Base-by-base conservation (phyloP, 2,113 vertebrate species). In the Psophia crepitans region DNA sequence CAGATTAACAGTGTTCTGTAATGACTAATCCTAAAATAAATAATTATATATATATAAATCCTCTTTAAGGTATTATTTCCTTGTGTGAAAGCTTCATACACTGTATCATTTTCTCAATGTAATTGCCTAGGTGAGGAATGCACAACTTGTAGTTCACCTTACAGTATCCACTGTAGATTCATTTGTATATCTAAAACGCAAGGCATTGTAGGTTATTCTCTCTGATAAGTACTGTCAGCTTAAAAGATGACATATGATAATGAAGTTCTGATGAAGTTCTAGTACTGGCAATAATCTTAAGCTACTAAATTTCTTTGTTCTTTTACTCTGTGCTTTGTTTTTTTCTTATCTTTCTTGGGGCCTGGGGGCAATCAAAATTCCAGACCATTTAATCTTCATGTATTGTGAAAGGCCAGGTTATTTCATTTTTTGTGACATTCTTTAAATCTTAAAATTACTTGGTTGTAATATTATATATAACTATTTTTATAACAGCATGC, bases 1-100 rank as follows among this genome's bases (percentile, higher is more conserved):
- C 91, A 82, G 89, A 93, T 97, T 95, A 93, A 58, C 73, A 75
- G 57, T 82, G 84, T 84, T 96, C 92, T 95, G 77, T 92, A 93
- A 82, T 96, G 87, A 91, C 70, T 96, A 97, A 97, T 96, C 89
- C 80, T 75, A 57, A 81, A 87, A 93, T 73, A 91, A 85, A 48
- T 27, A 53, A 53, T n/a, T n/a, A n/a, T n/a, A n/a, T 15, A 53
- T 27, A 28, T 14, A 68, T 78, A 71, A 68, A 21, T 13, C 33
- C 58, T 93, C 56, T 57, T 94, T 71, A 78, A 89, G 73, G 74
- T 95, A 87, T 90, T 95, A 95, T 87, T 94, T 96, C 39, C 51
- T 48, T 65, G 14, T 76, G 58, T 91, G 81, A 84, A 95, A 84
- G 51, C 51, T 91, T 58, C 35, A 5, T 60, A 35, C 28, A 23